These are phyloP conservation scores for Scelioninae gen. 2 DNA, from an alignment of 2,888 invertebrate genomes.

Conservation along the genomic window DNA sequence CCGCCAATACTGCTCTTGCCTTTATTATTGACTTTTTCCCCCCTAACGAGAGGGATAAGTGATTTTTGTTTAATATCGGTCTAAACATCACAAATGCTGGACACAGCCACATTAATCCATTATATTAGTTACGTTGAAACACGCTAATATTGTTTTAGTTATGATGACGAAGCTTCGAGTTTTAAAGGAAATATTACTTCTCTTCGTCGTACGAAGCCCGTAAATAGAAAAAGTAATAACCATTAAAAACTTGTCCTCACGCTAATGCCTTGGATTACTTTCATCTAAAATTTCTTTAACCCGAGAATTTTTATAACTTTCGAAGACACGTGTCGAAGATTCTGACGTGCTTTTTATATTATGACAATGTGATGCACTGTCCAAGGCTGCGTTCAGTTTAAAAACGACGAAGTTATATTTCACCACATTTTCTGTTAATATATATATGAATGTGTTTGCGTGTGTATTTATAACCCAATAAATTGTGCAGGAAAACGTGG, in stretches of 20 bases:
- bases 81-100: constrained; percentile 6
- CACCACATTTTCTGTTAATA: too few species aligned
- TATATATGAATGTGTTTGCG: too few species aligned
- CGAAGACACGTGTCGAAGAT: too few species aligned
- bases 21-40: neutral
- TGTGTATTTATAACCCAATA: too few species aligned
- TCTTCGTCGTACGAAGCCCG: constrained; percentile 11
- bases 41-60: neutral
- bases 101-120: constrained; percentile 22
- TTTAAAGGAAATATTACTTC: constrained; percentile 16
- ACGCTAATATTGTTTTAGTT: constrained; percentile 6
- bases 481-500: too few species aligned
- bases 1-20: neutral
- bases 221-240: constrained; percentile 30
- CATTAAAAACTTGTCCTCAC: constrained; percentile 26
- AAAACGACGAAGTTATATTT: too few species aligned
- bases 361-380: too few species aligned
- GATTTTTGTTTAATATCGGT: constrained; percentile 23
- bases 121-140: neutral
- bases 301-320: too few species aligned
- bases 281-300: too few species aligned
- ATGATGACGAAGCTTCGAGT: constrained; percentile 6
- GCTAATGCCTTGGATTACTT: constrained; percentile 8
- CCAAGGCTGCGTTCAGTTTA: too few species aligned
- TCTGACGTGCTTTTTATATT: too few species aligned